Conservation (phyloP, 2,888 invertebrate species). For the Hyppa rectilinea region DNA sequence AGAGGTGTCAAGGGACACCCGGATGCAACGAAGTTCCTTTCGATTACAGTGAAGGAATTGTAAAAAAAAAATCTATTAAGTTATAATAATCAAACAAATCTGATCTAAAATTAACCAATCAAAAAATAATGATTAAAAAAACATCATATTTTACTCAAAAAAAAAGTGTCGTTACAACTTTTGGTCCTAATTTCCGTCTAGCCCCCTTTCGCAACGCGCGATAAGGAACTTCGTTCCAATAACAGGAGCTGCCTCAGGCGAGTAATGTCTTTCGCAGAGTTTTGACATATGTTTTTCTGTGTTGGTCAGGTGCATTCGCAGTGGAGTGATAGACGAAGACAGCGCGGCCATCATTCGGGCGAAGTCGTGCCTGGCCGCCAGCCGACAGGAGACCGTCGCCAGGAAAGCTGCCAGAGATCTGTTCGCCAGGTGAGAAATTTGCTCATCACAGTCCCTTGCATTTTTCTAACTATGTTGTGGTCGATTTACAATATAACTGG, state of each 20-base stretch:
- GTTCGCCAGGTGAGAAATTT: conserved; percentile 93
- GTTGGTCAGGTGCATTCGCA: conserved; percentile 91
- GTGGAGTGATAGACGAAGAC: conserved; percentile 90
- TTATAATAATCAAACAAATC: no score
- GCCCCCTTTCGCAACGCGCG: no score
- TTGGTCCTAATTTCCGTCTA: no score
- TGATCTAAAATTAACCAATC: no score
- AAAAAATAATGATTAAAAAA: no score
- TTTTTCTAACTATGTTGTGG: background rate
- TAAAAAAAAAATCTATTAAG: no score
- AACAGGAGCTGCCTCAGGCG: background rate
- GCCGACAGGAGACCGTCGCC: conserved; percentile 96
- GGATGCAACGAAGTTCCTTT: no score
- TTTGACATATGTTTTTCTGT: conserved; percentile 10
- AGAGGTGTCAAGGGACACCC: no score
- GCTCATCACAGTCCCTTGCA: background rate
- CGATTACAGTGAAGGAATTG: no score
- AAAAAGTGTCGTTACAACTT: no score
- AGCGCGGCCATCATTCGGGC: conserved; percentile 88
- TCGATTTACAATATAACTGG: background rate
- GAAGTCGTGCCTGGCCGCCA: conserved; percentile 95
- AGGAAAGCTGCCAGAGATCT: conserved; percentile 96
- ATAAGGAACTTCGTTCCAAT: no score
- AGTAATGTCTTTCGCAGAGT: background rate
- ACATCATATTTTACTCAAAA: no score